A percentile compares a stretch with the other conserved stretches of the same genome.
Evolutionary conservation across 2,797 vertebrate genomes (phyloP).

Genomic region (Takifugu ocellatus): DNA sequence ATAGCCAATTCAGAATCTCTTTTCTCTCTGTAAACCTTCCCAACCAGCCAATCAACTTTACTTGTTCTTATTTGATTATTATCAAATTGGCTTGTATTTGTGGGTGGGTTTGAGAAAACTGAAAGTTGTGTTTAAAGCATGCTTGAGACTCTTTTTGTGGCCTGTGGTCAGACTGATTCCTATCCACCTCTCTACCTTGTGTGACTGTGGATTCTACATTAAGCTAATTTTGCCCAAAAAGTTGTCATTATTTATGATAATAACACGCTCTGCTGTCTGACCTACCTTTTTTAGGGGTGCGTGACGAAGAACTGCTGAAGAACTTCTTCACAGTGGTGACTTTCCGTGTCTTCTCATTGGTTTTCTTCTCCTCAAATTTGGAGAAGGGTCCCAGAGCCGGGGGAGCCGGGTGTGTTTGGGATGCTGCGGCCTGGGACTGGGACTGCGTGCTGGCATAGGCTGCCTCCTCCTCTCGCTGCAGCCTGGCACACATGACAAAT

Average conservation of each 20-base stretch:
- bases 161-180: too few species aligned
- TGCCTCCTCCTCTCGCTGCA: constrained; percentile 95
- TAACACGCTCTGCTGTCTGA: too few species aligned
- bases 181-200: too few species aligned
- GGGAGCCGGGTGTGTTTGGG: constrained; percentile 66
- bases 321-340: constrained; percentile 98
- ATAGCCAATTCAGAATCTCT: too few species aligned
- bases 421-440: constrained; percentile 30
- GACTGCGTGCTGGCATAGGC: constrained; percentile 83
- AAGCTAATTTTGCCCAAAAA: neutral
- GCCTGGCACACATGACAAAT: constrained; percentile 61
- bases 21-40: too few species aligned
- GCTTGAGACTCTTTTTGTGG: too few species aligned
- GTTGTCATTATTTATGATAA: neutral
- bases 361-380: constrained; percentile 98
- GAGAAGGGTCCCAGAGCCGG: constrained; percentile 86
- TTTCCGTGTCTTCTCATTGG: constrained; percentile 93
- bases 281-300: constrained; percentile 90
- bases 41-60: too few species aligned
- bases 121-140: too few species aligned
- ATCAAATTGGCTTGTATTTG: too few species aligned
- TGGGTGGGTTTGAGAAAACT: too few species aligned
- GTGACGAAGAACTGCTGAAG: constrained; percentile 95
- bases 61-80: too few species aligned
- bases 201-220: neutral